A percentile compares a stretch with the other conserved stretches of the same genome.
Conservation (phyloP, 2,888 invertebrate genomes). For the Perizoma affinitatum region DNA sequence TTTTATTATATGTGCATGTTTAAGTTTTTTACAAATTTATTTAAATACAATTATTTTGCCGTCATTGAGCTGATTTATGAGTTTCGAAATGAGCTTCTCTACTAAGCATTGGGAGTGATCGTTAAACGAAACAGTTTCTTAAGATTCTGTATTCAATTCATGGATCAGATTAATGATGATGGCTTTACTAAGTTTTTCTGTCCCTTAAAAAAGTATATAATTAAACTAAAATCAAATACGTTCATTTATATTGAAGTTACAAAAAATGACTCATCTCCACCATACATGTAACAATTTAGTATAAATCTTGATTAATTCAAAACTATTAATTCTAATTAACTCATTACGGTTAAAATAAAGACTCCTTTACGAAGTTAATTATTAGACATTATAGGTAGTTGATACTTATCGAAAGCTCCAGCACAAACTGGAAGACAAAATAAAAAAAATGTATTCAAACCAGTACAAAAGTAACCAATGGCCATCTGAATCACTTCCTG, state of each 20-base stretch:
- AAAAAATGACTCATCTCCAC: too few relatives aligned
- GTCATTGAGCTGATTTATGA: constrained; percentile 35
- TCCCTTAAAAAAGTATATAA: not conserved
- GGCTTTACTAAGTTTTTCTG: constrained; percentile 1
- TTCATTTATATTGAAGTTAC: too few relatives aligned
- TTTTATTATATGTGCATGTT: constrained; percentile 25
- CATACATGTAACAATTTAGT: too few relatives aligned
- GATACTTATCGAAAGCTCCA: too few relatives aligned
- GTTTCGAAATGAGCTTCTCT: constrained; percentile 33
- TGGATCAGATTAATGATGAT: not conserved
- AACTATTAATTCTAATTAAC: constrained; percentile 1
- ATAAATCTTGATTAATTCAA: too few relatives aligned
- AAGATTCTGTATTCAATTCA: not conserved
- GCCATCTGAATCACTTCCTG: too few relatives aligned
- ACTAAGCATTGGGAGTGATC: constrained; percentile 15
- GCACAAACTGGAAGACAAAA: too few relatives aligned
- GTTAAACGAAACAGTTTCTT: constrained; percentile 9
- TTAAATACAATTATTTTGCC: constrained; percentile 30
- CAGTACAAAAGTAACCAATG: too few relatives aligned
- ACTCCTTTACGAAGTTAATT: not conserved
- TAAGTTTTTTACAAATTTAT: constrained; percentile 14
- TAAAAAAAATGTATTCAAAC: too few relatives aligned
- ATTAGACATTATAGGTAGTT: too few relatives aligned
- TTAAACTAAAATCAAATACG: too few relatives aligned
- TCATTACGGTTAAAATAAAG: not conserved